Percentiles rank a stretch among this genome's conserved stretches.
Evolutionary conservation across 2,888 invertebrate genomes (phyloP).

Genomic region (Chrysotoxum bicinctum): DNA sequence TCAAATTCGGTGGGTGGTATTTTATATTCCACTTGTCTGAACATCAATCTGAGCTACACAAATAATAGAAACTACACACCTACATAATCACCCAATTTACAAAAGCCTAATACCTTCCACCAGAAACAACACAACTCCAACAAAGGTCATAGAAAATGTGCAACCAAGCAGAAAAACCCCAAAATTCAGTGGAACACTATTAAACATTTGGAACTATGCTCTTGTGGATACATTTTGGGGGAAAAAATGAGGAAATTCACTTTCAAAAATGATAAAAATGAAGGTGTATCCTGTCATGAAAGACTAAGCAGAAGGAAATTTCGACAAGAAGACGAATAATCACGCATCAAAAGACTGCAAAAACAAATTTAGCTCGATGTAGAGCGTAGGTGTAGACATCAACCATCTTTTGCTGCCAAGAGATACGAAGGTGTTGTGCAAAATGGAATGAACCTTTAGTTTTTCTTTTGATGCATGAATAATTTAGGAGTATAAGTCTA

Average conservation of each 20-base stretch:
- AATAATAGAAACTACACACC: neutral
- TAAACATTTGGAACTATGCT: neutral
- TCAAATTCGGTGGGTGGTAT: neutral
- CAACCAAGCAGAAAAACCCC: neutral
- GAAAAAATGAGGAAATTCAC: neutral
- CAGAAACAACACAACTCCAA: neutral
- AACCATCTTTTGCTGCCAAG: neutral
- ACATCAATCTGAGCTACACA: neutral
- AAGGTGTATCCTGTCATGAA: conserved; percentile 9
- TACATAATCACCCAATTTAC: neutral
- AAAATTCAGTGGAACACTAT: neutral
- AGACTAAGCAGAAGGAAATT: neutral
- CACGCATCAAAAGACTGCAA: neutral
- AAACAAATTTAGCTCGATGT: neutral
- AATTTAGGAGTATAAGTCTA: conserved; percentile 26
- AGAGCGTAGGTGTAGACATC: neutral
- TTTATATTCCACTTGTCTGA: neutral
- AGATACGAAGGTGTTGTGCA: conserved; percentile 14
- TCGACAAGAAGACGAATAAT: neutral
- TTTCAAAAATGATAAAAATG: neutral
- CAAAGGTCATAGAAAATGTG: neutral
- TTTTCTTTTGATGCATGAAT: conserved; percentile 19
- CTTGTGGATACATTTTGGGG: neutral
- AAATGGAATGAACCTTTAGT: conserved; percentile 3
- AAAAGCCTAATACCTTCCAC: neutral